These are phyloP conservation scores for Circaetus gallicus DNA, from an alignment of 2,113 vertebrate genomes.

Conservation along the genomic window DNA sequence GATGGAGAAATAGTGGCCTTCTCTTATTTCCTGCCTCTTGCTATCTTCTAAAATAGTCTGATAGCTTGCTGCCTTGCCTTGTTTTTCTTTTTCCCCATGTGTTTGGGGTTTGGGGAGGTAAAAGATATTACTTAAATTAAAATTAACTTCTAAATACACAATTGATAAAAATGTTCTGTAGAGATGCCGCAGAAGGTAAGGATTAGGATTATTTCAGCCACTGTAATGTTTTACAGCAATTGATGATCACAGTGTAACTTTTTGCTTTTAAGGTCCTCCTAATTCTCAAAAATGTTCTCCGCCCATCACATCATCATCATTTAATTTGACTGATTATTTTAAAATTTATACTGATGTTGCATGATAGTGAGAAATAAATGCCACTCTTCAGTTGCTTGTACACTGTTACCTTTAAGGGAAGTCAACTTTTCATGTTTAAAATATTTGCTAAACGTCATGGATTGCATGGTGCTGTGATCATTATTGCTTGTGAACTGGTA, in stretches of 20 bases:
- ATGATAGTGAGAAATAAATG: not conserved
- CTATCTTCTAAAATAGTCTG: not conserved
- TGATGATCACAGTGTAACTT: not conserved
- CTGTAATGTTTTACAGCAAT: not conserved
- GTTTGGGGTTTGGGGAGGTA: not conserved
- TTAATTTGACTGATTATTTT: not conserved
- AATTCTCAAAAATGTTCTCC: not conserved
- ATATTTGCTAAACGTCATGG: not conserved
- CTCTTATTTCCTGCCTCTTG: not conserved
- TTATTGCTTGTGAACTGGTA: not conserved
- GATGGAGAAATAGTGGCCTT: accelerated
- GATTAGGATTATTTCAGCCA: not conserved
- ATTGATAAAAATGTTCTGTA: not conserved
- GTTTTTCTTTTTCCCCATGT: not conserved
- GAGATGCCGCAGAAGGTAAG: not conserved
- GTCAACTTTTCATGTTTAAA: not conserved
- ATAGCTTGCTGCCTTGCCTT: not conserved
- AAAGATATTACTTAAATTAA: not conserved
- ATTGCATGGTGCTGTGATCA: not conserved
- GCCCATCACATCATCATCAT: accelerated
- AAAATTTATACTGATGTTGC: not conserved
- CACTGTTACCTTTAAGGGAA: not conserved
- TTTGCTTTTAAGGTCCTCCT: not conserved
- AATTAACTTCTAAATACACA: not conserved
- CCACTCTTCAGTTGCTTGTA: not conserved